These are phyloP conservation scores for Pygoscelis adeliae DNA, from an alignment of 2,113 vertebrate species.

Conservation along the genomic window DNA sequence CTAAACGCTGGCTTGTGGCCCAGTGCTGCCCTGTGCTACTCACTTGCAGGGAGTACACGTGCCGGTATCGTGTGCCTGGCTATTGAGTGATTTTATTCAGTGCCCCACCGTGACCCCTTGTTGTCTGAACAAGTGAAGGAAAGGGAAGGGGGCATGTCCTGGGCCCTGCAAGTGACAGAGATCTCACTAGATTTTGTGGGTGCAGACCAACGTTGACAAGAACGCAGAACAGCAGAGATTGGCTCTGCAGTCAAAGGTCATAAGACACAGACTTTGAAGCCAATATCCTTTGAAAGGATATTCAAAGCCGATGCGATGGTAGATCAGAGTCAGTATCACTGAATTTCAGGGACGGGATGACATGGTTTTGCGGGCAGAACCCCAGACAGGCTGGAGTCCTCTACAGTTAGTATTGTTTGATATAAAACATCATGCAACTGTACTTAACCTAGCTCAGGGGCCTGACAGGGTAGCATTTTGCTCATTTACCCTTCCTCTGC, in stretches of 20 bases:
- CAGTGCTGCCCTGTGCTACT: neutral
- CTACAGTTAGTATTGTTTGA: neutral
- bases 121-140: neutral
- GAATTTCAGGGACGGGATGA: neutral
- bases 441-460: neutral
- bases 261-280: neutral
- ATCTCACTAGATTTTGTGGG: neutral
- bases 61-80: neutral
- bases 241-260: neutral
- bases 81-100: neutral
- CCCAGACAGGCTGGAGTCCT: neutral
- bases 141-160: neutral
- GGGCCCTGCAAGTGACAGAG: neutral
- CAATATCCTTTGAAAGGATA: neutral
- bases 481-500: neutral
- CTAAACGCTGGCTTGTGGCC: neutral
- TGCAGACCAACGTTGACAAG: neutral
- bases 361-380: neutral
- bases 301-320: neutral
- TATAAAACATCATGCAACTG: neutral
- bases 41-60: fast-evolving
- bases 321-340: neutral
- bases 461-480: neutral
- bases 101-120: neutral
- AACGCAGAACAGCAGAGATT: neutral